A percentile compares a stretch with the other conserved stretches of the same genome.
These are phyloP conservation scores for Cantharis flavilabris DNA, from an alignment of 2,888 invertebrate species.

Conservation along the genomic window DNA sequence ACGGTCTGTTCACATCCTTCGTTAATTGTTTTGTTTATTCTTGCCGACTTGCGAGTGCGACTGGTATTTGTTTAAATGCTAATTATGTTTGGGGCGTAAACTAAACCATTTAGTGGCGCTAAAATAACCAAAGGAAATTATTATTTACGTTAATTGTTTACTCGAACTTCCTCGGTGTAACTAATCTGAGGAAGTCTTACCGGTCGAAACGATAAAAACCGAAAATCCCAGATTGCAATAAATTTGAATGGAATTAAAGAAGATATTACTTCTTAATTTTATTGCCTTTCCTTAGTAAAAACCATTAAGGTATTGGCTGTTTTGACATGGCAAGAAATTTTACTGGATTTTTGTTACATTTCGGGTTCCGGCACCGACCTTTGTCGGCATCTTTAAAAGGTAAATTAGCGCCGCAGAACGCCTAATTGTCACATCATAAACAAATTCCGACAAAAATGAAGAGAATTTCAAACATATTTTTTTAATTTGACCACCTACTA, in stretches of 20 bases:
- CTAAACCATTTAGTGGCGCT: neutral
- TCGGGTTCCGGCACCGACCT: slow-evolving; percentile 24
- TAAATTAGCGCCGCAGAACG: slow-evolving; percentile 33
- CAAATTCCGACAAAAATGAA: slow-evolving; percentile 35
- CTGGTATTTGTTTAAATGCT: neutral
- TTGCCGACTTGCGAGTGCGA: neutral
- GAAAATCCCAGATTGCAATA: neutral
- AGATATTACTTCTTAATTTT: neutral
- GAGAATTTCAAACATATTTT: slow-evolving; percentile 35
- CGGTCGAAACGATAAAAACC: neutral
- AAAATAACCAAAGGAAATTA: neutral
- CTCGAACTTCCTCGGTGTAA: neutral
- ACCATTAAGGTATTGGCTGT: slow-evolving; percentile 18
- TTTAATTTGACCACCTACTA: slow-evolving; percentile 18
- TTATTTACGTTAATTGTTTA: neutral
- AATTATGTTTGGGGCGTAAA: neutral
- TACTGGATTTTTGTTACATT: slow-evolving; percentile 11
- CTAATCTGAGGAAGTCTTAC: neutral
- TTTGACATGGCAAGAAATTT: slow-evolving; percentile 27
- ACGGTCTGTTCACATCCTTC: neutral
- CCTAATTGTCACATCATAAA: slow-evolving; percentile 41
- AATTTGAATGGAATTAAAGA: neutral
- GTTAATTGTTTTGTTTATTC: neutral
- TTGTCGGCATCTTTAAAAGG: slow-evolving; percentile 33
- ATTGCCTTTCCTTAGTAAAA: neutral